Percentiles rank a stretch among this genome's conserved stretches.
Conservation (phyloP, 1,140 invertebrate species). For the Linepithema humile region DNA sequence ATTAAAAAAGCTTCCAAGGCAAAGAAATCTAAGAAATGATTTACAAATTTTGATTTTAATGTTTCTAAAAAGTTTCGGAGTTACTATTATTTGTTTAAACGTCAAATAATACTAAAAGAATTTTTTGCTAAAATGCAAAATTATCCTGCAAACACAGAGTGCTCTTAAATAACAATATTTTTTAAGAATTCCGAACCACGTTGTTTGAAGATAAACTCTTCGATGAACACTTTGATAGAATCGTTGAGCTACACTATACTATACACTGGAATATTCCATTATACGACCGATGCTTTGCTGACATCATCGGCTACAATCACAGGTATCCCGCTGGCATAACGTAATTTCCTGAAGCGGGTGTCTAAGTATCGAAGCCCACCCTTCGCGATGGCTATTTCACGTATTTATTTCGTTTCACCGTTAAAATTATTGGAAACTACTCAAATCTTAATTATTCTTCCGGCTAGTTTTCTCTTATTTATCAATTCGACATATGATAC, state of each 20-base stretch:
- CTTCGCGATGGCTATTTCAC: conserved; percentile 16
- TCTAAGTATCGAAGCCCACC: conserved; percentile 52
- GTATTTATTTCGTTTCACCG: conserved; percentile 56
- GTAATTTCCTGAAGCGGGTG: conserved; percentile 58
- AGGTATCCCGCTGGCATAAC: conserved; percentile 52
- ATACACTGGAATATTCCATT: conserved; percentile 47
- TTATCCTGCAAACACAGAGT: background rate
- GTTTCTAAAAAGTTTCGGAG: background rate
- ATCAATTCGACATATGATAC: conserved; percentile 38
- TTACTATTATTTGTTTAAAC: background rate
- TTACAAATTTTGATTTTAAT: background rate
- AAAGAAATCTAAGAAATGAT: background rate
- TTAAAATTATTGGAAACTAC: conserved; percentile 51
- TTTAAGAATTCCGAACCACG: background rate
- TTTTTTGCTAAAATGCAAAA: background rate
- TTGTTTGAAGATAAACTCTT: conserved; percentile 24
- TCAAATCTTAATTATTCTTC: conserved; percentile 52
- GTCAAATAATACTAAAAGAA: background rate
- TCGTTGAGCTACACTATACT: conserved; percentile 17
- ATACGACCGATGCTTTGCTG: conserved; percentile 34
- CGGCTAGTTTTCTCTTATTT: conserved; percentile 19
- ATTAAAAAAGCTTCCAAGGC: background rate
- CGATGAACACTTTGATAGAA: conserved; percentile 4
- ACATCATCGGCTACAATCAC: conserved; percentile 49
- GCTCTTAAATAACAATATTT: background rate